A percentile compares a stretch with the other conserved stretches of the same genome.
These are phyloP conservation scores for Petrosia ficiformis DNA, from an alignment of 37 sponge, comb jelly and placozoan species.

Conservation along the genomic window DNA sequence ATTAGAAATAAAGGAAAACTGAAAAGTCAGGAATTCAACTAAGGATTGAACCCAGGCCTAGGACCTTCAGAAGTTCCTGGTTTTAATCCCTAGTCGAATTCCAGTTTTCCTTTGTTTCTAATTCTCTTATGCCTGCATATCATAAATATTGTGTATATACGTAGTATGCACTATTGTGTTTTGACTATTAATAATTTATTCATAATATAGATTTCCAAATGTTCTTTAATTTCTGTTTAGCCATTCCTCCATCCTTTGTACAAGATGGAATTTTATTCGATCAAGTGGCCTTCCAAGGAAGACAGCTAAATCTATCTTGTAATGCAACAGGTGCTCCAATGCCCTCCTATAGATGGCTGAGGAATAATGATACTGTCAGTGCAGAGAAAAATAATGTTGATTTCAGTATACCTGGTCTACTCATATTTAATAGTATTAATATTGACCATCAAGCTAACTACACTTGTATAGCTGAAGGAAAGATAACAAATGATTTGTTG, in stretches of 20 bases:
- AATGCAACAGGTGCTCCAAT: not conserved
- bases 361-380: not conserved
- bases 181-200: no score
- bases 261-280: not conserved
- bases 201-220: no score
- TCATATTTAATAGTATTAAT: not conserved
- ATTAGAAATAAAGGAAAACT: no score
- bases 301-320: not conserved
- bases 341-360: not conserved
- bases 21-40: no score
- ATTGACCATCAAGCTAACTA: not conserved
- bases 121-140: not conserved
- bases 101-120: no score
- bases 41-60: no score
- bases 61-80: no score
- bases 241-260: not conserved
- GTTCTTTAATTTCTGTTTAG: not conserved
- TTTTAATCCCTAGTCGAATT: no score
- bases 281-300: not conserved
- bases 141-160: not conserved
- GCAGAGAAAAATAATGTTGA: not conserved
- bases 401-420: not conserved
- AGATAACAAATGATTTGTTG: not conserved
- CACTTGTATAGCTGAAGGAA: slow-evolving; percentile 9
- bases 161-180: not conserved